Evolutionary conservation across 2,888 invertebrate species (phyloP).

Genomic region (Noctua fimbriata): DNA sequence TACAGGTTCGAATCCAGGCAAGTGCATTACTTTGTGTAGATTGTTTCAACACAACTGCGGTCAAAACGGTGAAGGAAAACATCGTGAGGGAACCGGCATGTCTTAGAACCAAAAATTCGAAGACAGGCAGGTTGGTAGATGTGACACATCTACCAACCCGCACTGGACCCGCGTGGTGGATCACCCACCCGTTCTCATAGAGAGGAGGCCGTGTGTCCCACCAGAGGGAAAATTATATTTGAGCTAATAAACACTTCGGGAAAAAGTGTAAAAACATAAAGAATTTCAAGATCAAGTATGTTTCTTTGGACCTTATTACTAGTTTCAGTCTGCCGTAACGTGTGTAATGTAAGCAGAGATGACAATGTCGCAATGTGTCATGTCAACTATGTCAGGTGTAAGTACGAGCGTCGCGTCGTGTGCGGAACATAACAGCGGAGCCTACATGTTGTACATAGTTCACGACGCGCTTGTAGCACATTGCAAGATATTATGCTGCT

Average conservation of each 20-base stretch:
- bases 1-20: too few species aligned
- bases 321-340: background rate
- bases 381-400: conserved; percentile 46
- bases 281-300: background rate
- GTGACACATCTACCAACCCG: too few species aligned
- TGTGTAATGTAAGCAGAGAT: conserved; percentile 15
- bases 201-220: too few species aligned
- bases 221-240: too few species aligned
- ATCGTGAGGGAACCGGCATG: too few species aligned
- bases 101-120: too few species aligned
- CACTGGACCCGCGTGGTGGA: too few species aligned
- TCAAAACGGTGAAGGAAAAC: too few species aligned
- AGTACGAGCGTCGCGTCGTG: conserved; percentile 5
- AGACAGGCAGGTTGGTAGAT: too few species aligned
- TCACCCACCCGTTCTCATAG: too few species aligned
- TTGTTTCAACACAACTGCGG: too few species aligned
- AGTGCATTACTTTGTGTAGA: too few species aligned
- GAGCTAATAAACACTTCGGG: background rate
- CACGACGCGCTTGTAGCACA: background rate
- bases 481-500: conserved; percentile 23
- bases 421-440: conserved; percentile 38
- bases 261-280: background rate
- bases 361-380: conserved; percentile 26
- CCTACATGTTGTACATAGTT: conserved; percentile 52
- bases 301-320: background rate